Conservation (phyloP, 2,113 vertebrate genomes). For the Crotalus tigris region DNA sequence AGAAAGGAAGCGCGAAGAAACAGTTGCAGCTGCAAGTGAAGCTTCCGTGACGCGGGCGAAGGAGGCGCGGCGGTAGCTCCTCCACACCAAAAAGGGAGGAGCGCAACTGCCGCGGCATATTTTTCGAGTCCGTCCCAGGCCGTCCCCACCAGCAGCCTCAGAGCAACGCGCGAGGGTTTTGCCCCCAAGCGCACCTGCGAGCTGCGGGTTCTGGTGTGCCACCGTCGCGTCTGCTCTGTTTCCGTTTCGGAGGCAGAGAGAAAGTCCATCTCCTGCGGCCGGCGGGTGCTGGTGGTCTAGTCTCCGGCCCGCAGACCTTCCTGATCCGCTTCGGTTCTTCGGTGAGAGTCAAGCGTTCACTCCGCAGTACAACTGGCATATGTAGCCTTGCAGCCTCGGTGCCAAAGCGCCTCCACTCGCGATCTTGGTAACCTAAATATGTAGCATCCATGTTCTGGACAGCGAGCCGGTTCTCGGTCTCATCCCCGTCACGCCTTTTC, state of each 20-base stretch:
- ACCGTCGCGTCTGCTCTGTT: not conserved
- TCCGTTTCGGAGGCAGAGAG: not conserved
- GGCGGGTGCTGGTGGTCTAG: too few relatives aligned
- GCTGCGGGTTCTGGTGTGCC: not conserved
- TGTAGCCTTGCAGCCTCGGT: not conserved
- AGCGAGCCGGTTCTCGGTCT: not conserved
- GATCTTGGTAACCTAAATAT: not conserved
- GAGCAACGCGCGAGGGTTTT: not conserved
- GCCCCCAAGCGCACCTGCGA: not conserved
- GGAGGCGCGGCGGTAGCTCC: slow-evolving; percentile 23
- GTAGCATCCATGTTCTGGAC: not conserved
- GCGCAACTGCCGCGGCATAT: not conserved
- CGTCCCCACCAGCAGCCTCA: not conserved
- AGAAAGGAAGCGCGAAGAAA: not conserved
- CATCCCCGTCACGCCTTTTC: not conserved
- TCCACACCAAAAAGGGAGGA: not conserved
- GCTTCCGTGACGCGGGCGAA: slow-evolving; percentile 15
- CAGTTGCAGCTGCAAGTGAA: not conserved
- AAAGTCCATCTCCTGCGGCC: not conserved
- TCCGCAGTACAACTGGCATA: not conserved
- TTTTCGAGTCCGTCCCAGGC: not conserved
- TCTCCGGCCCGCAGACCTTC: not conserved
- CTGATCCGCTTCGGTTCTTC: not conserved
- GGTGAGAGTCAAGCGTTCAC: not conserved
- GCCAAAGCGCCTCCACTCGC: too few relatives aligned